A percentile compares a stretch with the other conserved stretches of the same genome.
Conservation (phyloP, 1,140 invertebrate genomes). For the Thaumatotibia leucotreta region DNA sequence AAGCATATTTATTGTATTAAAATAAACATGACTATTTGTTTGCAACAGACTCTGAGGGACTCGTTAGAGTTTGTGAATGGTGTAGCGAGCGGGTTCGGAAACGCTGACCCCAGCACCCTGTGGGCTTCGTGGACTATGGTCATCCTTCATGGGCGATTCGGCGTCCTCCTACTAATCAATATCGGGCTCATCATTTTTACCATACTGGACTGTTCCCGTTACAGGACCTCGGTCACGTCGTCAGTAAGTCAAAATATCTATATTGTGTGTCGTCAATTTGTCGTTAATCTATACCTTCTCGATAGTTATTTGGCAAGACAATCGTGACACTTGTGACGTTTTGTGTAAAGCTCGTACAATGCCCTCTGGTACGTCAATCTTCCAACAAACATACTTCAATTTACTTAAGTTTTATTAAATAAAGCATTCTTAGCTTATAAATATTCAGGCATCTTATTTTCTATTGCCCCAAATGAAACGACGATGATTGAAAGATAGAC, state of each 20-base stretch:
- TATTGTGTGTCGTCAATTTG: neutral
- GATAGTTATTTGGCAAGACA: neutral
- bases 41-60: slow-evolving; percentile 44
- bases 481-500: no score
- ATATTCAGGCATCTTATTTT: no score
- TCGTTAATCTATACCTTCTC: neutral
- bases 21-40: neutral
- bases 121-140: slow-evolving; percentile 50
- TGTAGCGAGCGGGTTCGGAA: slow-evolving; percentile 31
- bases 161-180: slow-evolving; percentile 43
- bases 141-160: slow-evolving; percentile 42
- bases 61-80: slow-evolving; percentile 43
- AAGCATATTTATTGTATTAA: neutral
- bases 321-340: neutral
- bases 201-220: slow-evolving; percentile 28
- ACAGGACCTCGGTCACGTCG: neutral
- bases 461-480: no score
- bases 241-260: neutral
- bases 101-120: slow-evolving; percentile 29
- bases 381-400: no score
- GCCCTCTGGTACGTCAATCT: no score
- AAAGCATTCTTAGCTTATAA: no score
- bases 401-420: no score
- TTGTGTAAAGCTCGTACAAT: no score
- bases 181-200: slow-evolving; percentile 37